Conservation (phyloP, 2,888 invertebrate genomes). For the Brachypterus glaber region DNA sequence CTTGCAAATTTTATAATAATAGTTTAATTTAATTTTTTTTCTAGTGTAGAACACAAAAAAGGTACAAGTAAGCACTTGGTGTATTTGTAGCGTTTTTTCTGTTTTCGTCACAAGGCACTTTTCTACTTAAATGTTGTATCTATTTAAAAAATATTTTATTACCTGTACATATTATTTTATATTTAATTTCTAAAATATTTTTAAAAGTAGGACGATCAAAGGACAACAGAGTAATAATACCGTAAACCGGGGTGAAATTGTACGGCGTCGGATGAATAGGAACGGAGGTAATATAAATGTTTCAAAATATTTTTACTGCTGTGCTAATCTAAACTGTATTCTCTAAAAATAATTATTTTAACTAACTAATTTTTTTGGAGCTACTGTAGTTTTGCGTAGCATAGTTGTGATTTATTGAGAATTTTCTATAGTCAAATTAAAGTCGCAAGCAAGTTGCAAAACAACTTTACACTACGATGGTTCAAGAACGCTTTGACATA, state of each 20-base stretch:
- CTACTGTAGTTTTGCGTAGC: too few species aligned
- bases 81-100: constrained; percentile 27
- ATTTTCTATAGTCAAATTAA: too few species aligned
- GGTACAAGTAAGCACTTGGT: constrained; percentile 16
- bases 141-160: constrained; percentile 19
- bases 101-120: constrained; percentile 30
- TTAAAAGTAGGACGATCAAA: constrained; percentile 20
- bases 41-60: background rate
- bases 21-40: too few species aligned
- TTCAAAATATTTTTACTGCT: background rate
- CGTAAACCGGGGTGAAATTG: too few species aligned
- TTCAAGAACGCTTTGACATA: too few species aligned
- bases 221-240: constrained; percentile 26
- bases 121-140: constrained; percentile 31
- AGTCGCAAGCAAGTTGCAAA: too few species aligned
- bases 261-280: too few species aligned
- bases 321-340: constrained; percentile 10
- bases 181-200: constrained; percentile 21
- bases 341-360: too few species aligned
- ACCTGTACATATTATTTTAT: constrained; percentile 10
- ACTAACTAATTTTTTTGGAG: too few species aligned
- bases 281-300: constrained; percentile 6
- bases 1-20: too few species aligned
- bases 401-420: too few species aligned
- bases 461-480: too few species aligned